Conservation (phyloP, 64 coral and sea anemone species). For the Platygyra sinensis region DNA sequence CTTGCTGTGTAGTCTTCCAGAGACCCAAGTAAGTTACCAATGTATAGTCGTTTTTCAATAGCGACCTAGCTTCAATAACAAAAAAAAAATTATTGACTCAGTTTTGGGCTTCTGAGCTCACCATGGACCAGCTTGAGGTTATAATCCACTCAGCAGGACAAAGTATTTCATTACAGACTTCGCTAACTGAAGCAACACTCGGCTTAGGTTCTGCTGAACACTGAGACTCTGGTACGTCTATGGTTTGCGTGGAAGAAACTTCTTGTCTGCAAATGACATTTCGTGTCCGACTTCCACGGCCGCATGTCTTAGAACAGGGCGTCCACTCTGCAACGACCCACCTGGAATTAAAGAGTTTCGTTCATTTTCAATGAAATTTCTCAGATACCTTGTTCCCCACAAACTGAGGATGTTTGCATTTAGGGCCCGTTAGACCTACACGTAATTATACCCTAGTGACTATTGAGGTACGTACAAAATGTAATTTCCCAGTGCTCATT, state of each 20-base stretch:
- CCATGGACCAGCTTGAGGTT: not conserved
- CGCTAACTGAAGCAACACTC: not conserved
- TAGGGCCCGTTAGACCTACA: no score
- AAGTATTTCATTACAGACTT: not conserved
- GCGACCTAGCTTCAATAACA: no score
- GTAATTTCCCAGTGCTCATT: no score
- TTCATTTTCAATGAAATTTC: not conserved
- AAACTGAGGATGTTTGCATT: no score
- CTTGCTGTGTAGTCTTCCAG: no score
- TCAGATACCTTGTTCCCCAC: no score
- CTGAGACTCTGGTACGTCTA: not conserved
- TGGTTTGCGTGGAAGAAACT: not conserved
- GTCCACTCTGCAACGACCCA: slow-evolving; percentile 66
- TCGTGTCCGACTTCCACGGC: slow-evolving; percentile 59
- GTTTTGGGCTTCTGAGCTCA: not conserved
- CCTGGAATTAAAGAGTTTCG: not conserved
- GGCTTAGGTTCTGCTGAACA: slow-evolving; percentile 3
- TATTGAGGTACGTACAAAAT: no score
- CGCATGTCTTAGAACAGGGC: slow-evolving; percentile 79
- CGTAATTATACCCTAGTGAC: no score
- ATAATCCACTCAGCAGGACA: slow-evolving; percentile 12
- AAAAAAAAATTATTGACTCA: no score
- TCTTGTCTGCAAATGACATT: slow-evolving; percentile 58
- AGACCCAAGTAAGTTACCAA: no score
- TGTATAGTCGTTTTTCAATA: no score